A percentile compares a stretch with the other conserved stretches of the same genome.
Conservation (phyloP, 2,888 invertebrate genomes). For the Tyria jacobaeae region DNA sequence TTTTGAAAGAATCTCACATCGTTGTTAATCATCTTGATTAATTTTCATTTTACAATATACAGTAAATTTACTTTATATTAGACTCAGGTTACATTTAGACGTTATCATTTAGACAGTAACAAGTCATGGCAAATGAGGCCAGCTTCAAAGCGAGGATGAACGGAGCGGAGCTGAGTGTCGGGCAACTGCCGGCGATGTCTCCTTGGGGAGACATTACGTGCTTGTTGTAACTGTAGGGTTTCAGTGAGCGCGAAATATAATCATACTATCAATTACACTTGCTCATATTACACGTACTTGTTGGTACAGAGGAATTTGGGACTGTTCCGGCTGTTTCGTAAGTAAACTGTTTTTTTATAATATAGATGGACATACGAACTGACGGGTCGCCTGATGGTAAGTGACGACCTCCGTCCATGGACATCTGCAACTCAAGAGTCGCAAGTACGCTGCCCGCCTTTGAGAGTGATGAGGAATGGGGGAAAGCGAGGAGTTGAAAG, state of each 20-base stretch:
- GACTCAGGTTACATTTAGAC: neutral
- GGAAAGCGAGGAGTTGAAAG: no score
- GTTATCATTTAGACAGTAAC: constrained; percentile 20
- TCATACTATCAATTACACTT: neutral
- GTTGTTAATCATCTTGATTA: no score
- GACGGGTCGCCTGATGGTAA: no score
- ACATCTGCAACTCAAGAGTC: no score
- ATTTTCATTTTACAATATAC: neutral
- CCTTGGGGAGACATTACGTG: constrained; percentile 49
- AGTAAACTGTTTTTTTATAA: no score
- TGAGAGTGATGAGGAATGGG: no score
- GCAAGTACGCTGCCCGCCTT: no score
- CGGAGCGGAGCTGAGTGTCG: constrained; percentile 31
- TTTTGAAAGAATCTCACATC: no score
- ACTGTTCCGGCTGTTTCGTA: no score
- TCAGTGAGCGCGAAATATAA: constrained; percentile 11
- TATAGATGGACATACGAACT: no score
- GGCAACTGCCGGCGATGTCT: constrained; percentile 46
- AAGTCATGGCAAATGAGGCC: constrained; percentile 20
- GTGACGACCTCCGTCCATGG: no score
- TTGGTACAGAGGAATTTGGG: no score
- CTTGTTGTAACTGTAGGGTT: constrained; percentile 20
- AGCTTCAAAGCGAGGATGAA: constrained; percentile 17
- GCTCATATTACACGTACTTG: neutral
- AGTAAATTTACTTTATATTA: neutral